Base-by-base conservation (phyloP, 2,113 vertebrate species). In the Smithornis capensis region DNA sequence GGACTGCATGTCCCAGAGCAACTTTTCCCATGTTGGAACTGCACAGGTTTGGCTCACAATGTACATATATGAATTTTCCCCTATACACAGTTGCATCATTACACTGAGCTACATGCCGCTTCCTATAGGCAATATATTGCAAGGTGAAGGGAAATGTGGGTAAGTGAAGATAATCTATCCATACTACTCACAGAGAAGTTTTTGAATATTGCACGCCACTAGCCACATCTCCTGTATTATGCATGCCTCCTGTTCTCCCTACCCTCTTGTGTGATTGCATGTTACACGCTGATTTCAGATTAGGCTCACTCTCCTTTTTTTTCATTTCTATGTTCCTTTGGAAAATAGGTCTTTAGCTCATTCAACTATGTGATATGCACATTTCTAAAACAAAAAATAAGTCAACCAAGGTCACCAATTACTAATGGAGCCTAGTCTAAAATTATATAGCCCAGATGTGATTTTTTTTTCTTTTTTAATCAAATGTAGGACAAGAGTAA, bases 401-500 rank as follows among this genome's bases (percentile, higher is more conserved):
- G 74, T 94, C 55, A 94, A 0, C 38, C 77, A 94, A 94, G 91
- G 71, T 96, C 64, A 67, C 29, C 31, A 42, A 79, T 88, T 83
- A 73, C 50, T 80, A 85, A 81, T 64, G 50, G 60, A 95, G 49
- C 25, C 28, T 67, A 55, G 87, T 94, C 93, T 95, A 96, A 96
- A 97, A 95, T 95, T 92, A 95, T 79, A 28, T 79, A 92, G 88
- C 92, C 94, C 93, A 94, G 88, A 96, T 92, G 87, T 77, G 47
- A 11, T 47, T 52, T 52, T 12, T 52, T 64, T 75, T 95, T 16
- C 31, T 44, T 87, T 92, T 94, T 90, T 71, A 95, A 92, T 86
- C 71, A 95, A 95, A 96, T 96, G 77, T 94, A 96, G 94, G 96
- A 87, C 95, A 95, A 88, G 87, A 92, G 53, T 83, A 95, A 83